Evolutionary conservation across 2,113 vertebrate genomes (phyloP).

Genomic region (Struthidea cinerea): DNA sequence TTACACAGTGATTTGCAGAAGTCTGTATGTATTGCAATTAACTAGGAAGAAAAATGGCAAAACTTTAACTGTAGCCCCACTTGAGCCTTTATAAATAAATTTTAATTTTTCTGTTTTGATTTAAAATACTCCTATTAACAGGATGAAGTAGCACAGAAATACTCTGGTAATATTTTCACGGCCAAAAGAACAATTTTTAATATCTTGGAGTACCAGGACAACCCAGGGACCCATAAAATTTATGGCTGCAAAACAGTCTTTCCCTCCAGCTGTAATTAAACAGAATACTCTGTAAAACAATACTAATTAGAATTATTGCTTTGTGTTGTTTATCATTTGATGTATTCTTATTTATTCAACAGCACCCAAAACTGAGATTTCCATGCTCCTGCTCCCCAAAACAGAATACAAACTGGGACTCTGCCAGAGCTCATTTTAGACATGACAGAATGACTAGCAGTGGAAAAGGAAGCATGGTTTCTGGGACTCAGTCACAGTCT

Average conservation of each 20-base stretch:
- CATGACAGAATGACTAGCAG: background rate
- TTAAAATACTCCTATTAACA: background rate
- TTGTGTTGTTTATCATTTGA: background rate
- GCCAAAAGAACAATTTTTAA: background rate
- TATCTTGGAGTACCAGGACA: background rate
- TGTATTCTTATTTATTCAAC: background rate
- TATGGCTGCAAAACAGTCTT: background rate
- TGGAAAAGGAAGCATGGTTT: background rate
- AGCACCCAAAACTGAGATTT: background rate
- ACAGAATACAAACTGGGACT: background rate
- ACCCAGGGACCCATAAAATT: background rate
- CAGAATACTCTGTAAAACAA: background rate
- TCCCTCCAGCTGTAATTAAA: background rate
- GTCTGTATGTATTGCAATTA: background rate
- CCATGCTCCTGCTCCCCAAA: accelerated
- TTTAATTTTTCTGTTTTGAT: background rate
- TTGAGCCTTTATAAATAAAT: background rate
- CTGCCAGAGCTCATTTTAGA: background rate
- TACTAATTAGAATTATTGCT: background rate
- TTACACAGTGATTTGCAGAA: background rate
- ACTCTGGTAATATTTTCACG: background rate
- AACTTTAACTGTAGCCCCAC: background rate
- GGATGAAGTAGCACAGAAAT: background rate
- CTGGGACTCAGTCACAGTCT: background rate
- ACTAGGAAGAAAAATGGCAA: background rate